A percentile compares a stretch with the other conserved stretches of the same genome.
phyloP scores from a whole-genome alignment of 2,113 vertebrate species.

The Silurus glanis region DNA sequence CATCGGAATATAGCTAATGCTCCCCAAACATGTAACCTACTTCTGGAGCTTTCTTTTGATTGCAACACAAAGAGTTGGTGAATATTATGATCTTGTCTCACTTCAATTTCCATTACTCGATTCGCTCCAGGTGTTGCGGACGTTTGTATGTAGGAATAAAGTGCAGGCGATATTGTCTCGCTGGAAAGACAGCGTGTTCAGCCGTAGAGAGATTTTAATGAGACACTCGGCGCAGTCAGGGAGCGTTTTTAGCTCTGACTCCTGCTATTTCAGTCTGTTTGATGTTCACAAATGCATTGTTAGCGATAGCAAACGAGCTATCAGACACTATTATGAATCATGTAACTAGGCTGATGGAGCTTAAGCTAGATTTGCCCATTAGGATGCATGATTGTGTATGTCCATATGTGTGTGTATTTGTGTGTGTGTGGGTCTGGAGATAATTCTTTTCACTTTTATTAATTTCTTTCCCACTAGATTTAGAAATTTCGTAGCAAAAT shows the following conservation, averaged over 20 bases:
- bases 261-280: conserved; percentile 31
- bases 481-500: not conserved
- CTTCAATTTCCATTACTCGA: conserved; percentile 16
- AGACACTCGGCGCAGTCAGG: conserved; percentile 25
- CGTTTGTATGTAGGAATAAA: conserved; percentile 23
- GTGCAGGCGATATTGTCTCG: conserved; percentile 9
- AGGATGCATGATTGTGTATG: not conserved
- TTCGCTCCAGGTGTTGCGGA: conserved; percentile 6
- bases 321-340: conserved; percentile 25
- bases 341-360: not conserved
- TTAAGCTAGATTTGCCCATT: conserved; percentile 20
- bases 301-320: conserved; percentile 24
- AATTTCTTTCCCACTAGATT: not conserved
- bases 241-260: conserved; percentile 28
- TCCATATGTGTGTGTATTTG: too few relatives aligned
- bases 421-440: not conserved
- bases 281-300: conserved; percentile 26
- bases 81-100: conserved; percentile 22
- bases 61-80: not conserved
- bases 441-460: not conserved
- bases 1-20: not conserved
- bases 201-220: conserved; percentile 38
- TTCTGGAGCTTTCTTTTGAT: not conserved
- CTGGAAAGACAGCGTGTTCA: conserved; percentile 3
- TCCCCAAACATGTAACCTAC: not conserved